Evolutionary conservation across 1,140 invertebrate species (phyloP), one percentile per base, ranked within the genome.

Genomic region (Chrysomallon squamiferum): DNA sequence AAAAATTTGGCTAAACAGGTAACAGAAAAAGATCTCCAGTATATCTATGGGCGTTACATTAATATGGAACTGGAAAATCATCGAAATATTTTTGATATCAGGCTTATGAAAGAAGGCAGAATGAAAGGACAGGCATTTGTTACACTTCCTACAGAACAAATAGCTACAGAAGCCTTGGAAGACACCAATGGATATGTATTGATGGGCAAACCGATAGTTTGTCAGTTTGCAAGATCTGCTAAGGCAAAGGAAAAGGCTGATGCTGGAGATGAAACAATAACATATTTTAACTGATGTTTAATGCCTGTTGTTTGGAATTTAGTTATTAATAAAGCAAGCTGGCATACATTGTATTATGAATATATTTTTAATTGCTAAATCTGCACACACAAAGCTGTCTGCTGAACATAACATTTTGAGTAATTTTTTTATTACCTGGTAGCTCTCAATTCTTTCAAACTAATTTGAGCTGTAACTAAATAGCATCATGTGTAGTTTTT

Each of bases 91-190:
- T 95, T 94, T 86, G 90, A 94, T 86, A 89, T 96, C n/a, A 89
- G 92, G 73, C 87, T 96, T 2, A 95, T 98, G 94, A 93, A 94
- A 83, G 93, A 95, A 83, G 95, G 95, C 0, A 89, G 94, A 78
- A 97, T 98, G 95, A 97, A 96, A 86, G 95, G 95, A 0, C 95
- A 98, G 87, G 94, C 93, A 6, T 98, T 98, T 89, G 87, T 98
- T 0, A 94, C 93, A 7, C 88, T 96, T 56, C 89, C 91, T 65
- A 90, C 87, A 77, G 87, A 90, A n/a, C 86, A 88, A 59, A 86
- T 90, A 74, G 93, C 94, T 2, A 86, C 90, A 81, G 86, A 88
- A 78, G 95, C 95, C 32, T 79, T 97, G 0, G 86, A 89, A 74
- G 92, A 95, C 84, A 95, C 93, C 7, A 95, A 97, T 87, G 95